A percentile compares a stretch with the other conserved stretches of the same genome.
Evolutionary conservation across 1,140 invertebrate species (phyloP).

Genomic region (Leptopilina clavipes): DNA sequence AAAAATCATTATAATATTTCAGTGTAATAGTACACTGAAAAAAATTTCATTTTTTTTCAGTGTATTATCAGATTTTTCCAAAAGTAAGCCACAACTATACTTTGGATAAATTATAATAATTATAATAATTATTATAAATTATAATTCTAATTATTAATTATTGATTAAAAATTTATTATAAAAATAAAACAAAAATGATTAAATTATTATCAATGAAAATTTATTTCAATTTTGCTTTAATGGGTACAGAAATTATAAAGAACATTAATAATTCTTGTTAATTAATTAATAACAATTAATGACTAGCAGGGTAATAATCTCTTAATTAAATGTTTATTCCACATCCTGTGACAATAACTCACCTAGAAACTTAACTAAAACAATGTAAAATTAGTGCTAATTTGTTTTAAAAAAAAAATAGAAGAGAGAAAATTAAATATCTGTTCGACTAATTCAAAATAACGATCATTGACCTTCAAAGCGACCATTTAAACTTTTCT

Average conservation of each 20-base stretch:
- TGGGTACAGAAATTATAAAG: not conserved
- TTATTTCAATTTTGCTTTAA: not conserved
- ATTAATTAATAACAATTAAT: conserved; percentile 16
- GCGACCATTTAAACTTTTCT: not conserved
- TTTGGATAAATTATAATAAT: too few species aligned
- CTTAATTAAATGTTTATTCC: not conserved
- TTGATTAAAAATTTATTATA: too few species aligned
- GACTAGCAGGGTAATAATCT: not conserved
- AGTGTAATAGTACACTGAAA: too few species aligned
- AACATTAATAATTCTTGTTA: not conserved
- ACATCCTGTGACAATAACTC: conserved; percentile 5
- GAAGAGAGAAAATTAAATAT: not conserved
- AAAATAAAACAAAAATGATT: too few species aligned
- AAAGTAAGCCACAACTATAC: too few species aligned
- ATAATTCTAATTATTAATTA: too few species aligned
- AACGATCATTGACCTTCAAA: conserved; percentile 18
- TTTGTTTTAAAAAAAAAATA: not conserved
- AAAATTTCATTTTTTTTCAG: too few species aligned
- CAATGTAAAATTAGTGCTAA: too few species aligned
- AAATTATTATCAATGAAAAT: not conserved
- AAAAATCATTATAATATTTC: too few species aligned
- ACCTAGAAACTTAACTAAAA: not conserved
- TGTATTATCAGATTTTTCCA: too few species aligned
- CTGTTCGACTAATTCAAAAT: not conserved
- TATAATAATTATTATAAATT: too few species aligned